These are phyloP conservation scores for Epistrophe eligans DNA, from an alignment of 2,888 invertebrate genomes.

Conservation along the genomic window DNA sequence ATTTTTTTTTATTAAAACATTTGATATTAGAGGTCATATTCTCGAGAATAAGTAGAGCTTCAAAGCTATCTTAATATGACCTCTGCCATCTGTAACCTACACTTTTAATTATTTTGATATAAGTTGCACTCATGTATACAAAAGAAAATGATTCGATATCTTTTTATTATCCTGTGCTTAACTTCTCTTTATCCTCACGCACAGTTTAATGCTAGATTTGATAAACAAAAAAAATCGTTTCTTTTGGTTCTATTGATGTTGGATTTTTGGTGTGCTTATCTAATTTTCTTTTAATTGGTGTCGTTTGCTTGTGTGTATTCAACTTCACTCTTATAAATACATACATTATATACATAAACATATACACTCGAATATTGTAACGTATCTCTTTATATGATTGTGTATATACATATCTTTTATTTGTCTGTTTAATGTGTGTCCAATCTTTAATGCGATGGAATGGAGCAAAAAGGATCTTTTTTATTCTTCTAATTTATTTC, in stretches of 20 bases:
- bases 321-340: not conserved
- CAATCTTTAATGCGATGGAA: constrained; percentile 6
- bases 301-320: constrained; percentile 52
- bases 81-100: not conserved
- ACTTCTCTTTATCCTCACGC: constrained; percentile 24
- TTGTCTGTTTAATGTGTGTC: constrained; percentile 22
- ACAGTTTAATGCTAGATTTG: constrained; percentile 30
- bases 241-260: constrained; percentile 15
- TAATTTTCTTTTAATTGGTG: constrained; percentile 52
- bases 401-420: not conserved
- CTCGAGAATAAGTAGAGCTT: not conserved
- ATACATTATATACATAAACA: not conserved
- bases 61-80: not conserved
- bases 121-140: constrained; percentile 45
- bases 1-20: not conserved
- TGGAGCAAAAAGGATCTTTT: constrained; percentile 13
- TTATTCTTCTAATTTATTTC: constrained; percentile 13
- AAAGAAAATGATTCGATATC: constrained; percentile 1
- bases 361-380: not conserved
- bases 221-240: constrained; percentile 2
- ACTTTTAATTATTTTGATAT: constrained; percentile 24
- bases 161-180: constrained; percentile 19
- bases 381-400: not conserved
- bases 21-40: not conserved
- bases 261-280: constrained; percentile 43